Conservation (phyloP, 2,797 vertebrate genomes). For the Gephyroberyx darwinii region DNA sequence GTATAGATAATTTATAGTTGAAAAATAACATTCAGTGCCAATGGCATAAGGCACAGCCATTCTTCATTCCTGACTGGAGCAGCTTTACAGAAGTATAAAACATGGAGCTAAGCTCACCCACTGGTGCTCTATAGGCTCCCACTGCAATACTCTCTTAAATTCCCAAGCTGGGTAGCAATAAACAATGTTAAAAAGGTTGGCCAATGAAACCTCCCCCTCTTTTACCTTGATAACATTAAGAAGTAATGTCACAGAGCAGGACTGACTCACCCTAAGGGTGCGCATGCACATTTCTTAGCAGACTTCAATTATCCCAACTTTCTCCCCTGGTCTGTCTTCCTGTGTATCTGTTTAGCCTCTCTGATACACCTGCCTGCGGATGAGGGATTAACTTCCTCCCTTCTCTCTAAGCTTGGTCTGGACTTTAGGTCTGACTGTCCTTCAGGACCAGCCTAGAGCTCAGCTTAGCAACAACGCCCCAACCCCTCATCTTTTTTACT, state of each 20-base stretch:
- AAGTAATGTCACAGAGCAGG: slow-evolving; percentile 75
- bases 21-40: slow-evolving; percentile 33
- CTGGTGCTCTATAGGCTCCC: slow-evolving; percentile 34
- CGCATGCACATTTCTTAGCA: slow-evolving; percentile 76
- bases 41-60: slow-evolving; percentile 28
- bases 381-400: slow-evolving; percentile 78
- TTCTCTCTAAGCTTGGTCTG: slow-evolving; percentile 69
- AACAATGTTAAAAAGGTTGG: slow-evolving; percentile 78
- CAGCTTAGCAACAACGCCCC: slow-evolving; percentile 70
- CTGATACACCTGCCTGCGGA: slow-evolving; percentile 81
- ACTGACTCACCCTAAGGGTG: slow-evolving; percentile 70
- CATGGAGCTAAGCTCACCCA: slow-evolving; percentile 43
- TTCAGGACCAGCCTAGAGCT: slow-evolving; percentile 75
- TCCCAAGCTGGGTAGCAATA: slow-evolving; percentile 76
- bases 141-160: slow-evolving; percentile 50
- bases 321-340: slow-evolving; percentile 77
- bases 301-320: slow-evolving; percentile 83
- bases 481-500: slow-evolving; percentile 61
- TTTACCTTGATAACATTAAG: slow-evolving; percentile 79
- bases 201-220: slow-evolving; percentile 69
- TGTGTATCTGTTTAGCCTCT: slow-evolving; percentile 84
- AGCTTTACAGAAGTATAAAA: slow-evolving; percentile 56
- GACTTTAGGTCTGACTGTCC: slow-evolving; percentile 77
- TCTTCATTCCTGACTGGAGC: slow-evolving; percentile 48
- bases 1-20: slow-evolving; percentile 29